A percentile compares a stretch with the other conserved stretches of the same genome.
Conservation (phyloP, 1,140 invertebrate genomes). For the Doryteuthis pealeii region DNA sequence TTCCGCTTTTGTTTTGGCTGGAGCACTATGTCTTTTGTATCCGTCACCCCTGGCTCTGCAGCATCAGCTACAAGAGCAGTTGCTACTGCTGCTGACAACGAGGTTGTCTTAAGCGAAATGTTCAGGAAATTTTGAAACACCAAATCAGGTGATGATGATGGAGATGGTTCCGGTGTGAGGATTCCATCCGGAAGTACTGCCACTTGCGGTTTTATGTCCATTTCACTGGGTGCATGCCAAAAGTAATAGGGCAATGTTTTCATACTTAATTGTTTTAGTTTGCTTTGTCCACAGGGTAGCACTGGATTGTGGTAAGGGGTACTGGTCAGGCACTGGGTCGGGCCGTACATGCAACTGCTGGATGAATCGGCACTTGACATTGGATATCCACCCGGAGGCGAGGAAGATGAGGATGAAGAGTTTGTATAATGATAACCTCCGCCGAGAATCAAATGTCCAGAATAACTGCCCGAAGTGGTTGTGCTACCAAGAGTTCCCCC, state of each 20-base stretch:
- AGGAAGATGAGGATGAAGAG: slow-evolving; percentile 1
- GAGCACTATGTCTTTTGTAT: no score
- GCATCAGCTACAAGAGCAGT: no score
- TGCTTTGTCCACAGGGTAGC: not conserved
- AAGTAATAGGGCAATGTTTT: slow-evolving; percentile 17
- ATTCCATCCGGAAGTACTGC: slow-evolving; percentile 43
- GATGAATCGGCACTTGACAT: slow-evolving; percentile 3
- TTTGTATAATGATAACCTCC: not conserved
- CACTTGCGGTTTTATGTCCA: not conserved
- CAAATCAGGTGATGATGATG: slow-evolving; percentile 42
- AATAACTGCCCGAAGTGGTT: not conserved
- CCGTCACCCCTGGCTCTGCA: no score
- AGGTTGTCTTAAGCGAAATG: not conserved
- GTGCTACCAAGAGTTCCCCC: not conserved
- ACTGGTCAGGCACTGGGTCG: slow-evolving; percentile 19
- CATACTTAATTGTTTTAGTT: slow-evolving; percentile 8
- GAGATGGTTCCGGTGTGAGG: slow-evolving; percentile 52
- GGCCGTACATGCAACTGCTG: slow-evolving; percentile 17
- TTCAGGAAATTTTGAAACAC: not conserved
- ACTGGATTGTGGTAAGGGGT: slow-evolving; percentile 19
- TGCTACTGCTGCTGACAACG: not conserved
- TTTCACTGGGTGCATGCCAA: not conserved
- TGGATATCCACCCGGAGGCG: slow-evolving; percentile 6
- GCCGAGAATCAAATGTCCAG: not conserved
- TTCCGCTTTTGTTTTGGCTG: no score